Conservation (phyloP, 2,888 invertebrate species). For the Tholera decimalis region DNA sequence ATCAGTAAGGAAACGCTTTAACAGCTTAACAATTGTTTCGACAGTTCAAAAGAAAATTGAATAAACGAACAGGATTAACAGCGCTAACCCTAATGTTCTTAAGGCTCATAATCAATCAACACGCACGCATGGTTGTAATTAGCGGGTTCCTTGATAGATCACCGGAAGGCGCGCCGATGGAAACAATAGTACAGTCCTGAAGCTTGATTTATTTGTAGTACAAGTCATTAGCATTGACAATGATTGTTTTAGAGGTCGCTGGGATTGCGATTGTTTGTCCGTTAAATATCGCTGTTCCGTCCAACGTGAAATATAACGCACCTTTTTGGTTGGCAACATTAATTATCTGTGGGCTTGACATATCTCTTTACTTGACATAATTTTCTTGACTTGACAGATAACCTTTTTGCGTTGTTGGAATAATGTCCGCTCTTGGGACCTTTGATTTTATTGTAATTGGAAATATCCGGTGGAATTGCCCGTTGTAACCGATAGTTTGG, state of each 20-base stretch:
- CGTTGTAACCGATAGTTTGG: too few relatives aligned
- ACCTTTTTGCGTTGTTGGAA: too few relatives aligned
- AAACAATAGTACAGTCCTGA: slow-evolving; percentile 56
- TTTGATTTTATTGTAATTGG: too few relatives aligned
- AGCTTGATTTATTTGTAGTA: slow-evolving; percentile 49
- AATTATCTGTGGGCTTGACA: too few relatives aligned
- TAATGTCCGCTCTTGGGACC: too few relatives aligned
- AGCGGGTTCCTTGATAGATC: slow-evolving; percentile 62
- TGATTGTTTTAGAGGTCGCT: slow-evolving; percentile 36
- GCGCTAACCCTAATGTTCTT: slow-evolving; percentile 22
- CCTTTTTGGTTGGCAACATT: too few relatives aligned
- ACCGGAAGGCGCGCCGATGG: slow-evolving; percentile 47
- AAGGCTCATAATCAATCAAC: slow-evolving; percentile 58
- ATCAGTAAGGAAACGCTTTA: slow-evolving; percentile 12
- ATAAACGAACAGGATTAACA: slow-evolving; percentile 31
- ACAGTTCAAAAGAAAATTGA: slow-evolving; percentile 22
- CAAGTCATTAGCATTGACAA: slow-evolving; percentile 42
- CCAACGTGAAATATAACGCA: too few relatives aligned
- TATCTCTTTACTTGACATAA: too few relatives aligned
- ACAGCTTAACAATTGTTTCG: slow-evolving; percentile 25
- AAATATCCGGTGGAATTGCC: too few relatives aligned
- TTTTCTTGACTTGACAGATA: too few relatives aligned
- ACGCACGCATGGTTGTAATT: slow-evolving; percentile 58
- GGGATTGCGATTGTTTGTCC: slow-evolving; percentile 19
- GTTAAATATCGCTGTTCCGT: not conserved